Evolutionary conservation across 2,797 vertebrate species (phyloP).

Genomic region (Coranthus polyacanthus): DNA sequence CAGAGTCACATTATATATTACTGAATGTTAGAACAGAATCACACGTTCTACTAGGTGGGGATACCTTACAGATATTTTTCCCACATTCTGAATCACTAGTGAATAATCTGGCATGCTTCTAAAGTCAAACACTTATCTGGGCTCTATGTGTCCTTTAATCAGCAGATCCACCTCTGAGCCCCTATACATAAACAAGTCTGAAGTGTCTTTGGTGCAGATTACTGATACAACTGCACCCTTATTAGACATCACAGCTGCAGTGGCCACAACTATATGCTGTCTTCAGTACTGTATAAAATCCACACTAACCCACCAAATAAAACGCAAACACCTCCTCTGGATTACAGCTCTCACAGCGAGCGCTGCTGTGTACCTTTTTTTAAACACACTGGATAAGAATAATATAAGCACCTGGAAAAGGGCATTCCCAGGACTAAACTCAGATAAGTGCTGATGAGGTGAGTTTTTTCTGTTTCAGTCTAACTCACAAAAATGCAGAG

Average conservation of each 20-base stretch:
- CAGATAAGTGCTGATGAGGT: conserved; percentile 57
- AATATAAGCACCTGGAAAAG: conserved; percentile 56
- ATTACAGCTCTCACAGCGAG: not conserved
- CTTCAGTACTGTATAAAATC: not conserved
- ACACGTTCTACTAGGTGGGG: too few relatives aligned
- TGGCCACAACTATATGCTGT: not conserved
- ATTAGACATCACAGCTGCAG: not conserved
- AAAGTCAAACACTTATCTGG: too few relatives aligned
- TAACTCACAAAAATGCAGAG: conserved; percentile 57
- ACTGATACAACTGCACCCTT: not conserved
- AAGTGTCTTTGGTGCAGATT: too few relatives aligned
- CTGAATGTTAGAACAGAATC: too few relatives aligned
- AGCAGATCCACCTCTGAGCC: too few relatives aligned
- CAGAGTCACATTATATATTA: too few relatives aligned
- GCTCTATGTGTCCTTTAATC: too few relatives aligned
- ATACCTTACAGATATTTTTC: too few relatives aligned
- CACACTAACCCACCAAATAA: not conserved
- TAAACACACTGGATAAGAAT: conserved; percentile 37
- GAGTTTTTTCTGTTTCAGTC: conserved; percentile 31
- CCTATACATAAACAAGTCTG: too few relatives aligned
- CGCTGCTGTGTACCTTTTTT: conserved; percentile 18
- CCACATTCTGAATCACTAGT: too few relatives aligned
- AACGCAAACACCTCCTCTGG: conserved; percentile 5
- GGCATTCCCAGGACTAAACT: conserved; percentile 56
- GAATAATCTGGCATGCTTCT: too few relatives aligned